Conservation (phyloP, 2,888 invertebrate species). For the Chrysolina oricalcia region DNA sequence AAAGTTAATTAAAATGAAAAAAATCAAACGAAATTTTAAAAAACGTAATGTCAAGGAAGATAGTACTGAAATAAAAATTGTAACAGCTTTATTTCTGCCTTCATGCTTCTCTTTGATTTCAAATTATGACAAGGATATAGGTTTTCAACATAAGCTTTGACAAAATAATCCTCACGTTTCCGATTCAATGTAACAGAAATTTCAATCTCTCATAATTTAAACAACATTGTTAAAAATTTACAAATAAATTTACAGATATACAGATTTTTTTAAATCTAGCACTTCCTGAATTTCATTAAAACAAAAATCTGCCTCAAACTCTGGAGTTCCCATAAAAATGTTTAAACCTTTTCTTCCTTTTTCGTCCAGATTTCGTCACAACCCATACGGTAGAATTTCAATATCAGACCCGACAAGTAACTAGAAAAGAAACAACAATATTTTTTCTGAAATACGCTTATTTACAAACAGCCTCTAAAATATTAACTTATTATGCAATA, state of each 20-base stretch:
- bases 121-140: not conserved
- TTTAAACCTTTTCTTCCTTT: not conserved
- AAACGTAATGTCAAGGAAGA: no score
- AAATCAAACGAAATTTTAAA: no score
- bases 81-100: not conserved
- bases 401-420: slow-evolving; percentile 14
- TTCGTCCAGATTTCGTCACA: slow-evolving; percentile 18
- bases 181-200: not conserved
- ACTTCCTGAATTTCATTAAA: not conserved
- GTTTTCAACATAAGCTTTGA: not conserved
- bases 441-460: slow-evolving; percentile 39
- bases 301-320: not conserved
- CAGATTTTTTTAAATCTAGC: not conserved
- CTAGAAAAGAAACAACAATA: slow-evolving; percentile 31
- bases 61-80: not conserved
- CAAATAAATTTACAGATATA: slow-evolving; percentile 1
- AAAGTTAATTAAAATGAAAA: no score
- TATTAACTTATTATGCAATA: slow-evolving; percentile 66
- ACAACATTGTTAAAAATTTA: slow-evolving; percentile 15
- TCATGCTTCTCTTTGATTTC: not conserved
- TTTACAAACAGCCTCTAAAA: slow-evolving; percentile 45
- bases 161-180: not conserved
- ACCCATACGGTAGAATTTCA: not conserved
- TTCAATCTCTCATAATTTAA: not conserved
- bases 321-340: not conserved